Percentiles rank a stretch among this genome's conserved stretches.
phyloP scores from a whole-genome alignment of 2,888 invertebrate genomes.

The Hermodice carunculata region DNA sequence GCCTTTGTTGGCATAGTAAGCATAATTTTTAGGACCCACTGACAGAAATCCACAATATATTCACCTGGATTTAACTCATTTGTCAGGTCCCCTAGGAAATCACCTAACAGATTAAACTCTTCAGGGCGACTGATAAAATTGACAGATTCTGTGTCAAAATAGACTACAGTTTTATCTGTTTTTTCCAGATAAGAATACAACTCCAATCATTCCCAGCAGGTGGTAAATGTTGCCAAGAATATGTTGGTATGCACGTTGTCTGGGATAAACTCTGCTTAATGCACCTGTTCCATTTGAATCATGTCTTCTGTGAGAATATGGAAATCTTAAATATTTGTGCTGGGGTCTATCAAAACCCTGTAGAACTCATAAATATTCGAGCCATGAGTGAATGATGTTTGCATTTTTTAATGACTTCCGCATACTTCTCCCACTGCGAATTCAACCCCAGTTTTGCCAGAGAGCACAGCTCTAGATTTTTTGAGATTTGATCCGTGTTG shows the following conservation, averaged over 20 bases:
- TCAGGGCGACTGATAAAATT: no score
- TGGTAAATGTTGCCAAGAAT: constrained; percentile 4
- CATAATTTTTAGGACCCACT: no score
- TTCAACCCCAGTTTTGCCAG: constrained; percentile 7
- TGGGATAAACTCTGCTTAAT: background rate
- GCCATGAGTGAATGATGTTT: background rate
- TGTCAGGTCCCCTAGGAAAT: no score
- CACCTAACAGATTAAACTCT: no score
- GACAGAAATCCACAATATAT: no score
- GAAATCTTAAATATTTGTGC: background rate
- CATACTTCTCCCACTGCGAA: constrained; percentile 37
- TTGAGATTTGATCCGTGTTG: constrained; percentile 5
- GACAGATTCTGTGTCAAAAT: constrained; percentile 13
- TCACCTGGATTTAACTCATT: no score
- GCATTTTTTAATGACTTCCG: background rate
- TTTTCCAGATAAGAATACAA: constrained; percentile 45
- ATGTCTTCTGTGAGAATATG: constrained; percentile 1
- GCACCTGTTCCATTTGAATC: background rate
- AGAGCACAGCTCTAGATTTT: background rate
- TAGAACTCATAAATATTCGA: background rate
- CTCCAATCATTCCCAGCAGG: constrained; percentile 3
- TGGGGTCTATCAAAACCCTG: background rate
- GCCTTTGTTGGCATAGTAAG: no score
- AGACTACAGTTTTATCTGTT: constrained; percentile 29
- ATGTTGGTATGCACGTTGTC: background rate